Evolutionary conservation across 2,888 invertebrate genomes (phyloP).

Genomic region (Amphipoea oculea): DNA sequence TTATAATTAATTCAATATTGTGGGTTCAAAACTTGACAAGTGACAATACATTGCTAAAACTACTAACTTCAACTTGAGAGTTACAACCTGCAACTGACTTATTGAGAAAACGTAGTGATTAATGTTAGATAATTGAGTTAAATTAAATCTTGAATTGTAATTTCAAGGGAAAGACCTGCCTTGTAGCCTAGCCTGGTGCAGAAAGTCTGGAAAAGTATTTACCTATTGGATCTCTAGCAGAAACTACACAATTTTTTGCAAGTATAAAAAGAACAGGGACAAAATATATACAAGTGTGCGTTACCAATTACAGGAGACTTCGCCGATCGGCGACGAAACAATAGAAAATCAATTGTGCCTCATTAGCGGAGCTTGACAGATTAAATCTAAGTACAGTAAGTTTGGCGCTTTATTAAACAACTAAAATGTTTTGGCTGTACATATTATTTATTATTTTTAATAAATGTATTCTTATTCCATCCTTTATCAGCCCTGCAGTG

Average conservation of each 20-base stretch:
- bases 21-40: not conserved
- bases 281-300: too few relatives aligned
- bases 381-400: too few relatives aligned
- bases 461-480: not conserved
- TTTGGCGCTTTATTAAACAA: not conserved
- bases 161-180: not conserved
- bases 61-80: not conserved
- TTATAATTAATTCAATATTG: not conserved
- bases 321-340: too few relatives aligned
- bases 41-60: too few relatives aligned
- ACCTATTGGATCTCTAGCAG: too few relatives aligned
- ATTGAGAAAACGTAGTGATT: not conserved
- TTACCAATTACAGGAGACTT: too few relatives aligned
- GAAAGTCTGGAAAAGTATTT: not conserved
- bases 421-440: not conserved
- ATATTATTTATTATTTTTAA: not conserved
- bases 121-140: not conserved
- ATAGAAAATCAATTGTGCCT: too few relatives aligned
- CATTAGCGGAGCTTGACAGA: too few relatives aligned
- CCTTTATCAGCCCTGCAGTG: not conserved
- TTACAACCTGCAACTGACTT: not conserved
- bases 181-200: not conserved
- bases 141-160: not conserved
- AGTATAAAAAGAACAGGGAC: too few relatives aligned
- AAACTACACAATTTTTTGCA: too few relatives aligned